Percentiles rank a stretch among this genome's conserved stretches.
Conservation (phyloP, 2,113 vertebrate genomes). For the Tachysurus vachellii region DNA sequence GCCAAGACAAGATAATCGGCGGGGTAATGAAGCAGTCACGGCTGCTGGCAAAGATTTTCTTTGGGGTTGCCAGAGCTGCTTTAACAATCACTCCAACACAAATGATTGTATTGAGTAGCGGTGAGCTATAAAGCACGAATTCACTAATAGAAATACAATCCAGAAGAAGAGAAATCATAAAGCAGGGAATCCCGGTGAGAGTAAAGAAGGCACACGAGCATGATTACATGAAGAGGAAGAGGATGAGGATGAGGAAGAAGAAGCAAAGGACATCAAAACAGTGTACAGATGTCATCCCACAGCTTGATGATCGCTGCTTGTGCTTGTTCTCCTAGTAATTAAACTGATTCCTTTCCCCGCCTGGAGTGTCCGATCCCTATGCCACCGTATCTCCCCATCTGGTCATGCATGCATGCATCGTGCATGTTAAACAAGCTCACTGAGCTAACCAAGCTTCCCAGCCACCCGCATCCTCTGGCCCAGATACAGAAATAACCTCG, state of each 20-base stretch:
- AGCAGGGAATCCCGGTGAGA: not conserved
- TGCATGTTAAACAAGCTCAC: constrained; percentile 49
- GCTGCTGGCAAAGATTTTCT: constrained; percentile 40
- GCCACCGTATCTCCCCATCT: constrained; percentile 53
- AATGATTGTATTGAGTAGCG: constrained; percentile 27
- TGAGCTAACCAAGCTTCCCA: constrained; percentile 33
- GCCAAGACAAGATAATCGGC: constrained; percentile 37
- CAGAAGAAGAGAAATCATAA: not conserved
- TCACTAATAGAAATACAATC: not conserved
- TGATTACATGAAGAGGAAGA: constrained; percentile 15
- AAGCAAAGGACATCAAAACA: constrained; percentile 32
- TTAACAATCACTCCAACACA: constrained; percentile 28
- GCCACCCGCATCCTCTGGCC: constrained; percentile 13
- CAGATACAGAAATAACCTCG: constrained; percentile 34
- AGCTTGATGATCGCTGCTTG: constrained; percentile 56
- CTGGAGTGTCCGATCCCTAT: constrained; percentile 35
- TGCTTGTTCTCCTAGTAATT: constrained; percentile 60
- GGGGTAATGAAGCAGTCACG: constrained; percentile 51
- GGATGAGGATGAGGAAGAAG: not conserved
- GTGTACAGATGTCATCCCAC: constrained; percentile 55
- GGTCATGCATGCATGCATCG: constrained; percentile 46
- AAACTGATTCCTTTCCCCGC: constrained; percentile 53
- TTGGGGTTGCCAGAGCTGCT: constrained; percentile 37
- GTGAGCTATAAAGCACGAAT: constrained; percentile 32
- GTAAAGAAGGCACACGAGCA: not conserved